Evolutionary conservation across 2,113 vertebrate genomes (phyloP).

Genomic region (Pteronura brasiliensis): DNA sequence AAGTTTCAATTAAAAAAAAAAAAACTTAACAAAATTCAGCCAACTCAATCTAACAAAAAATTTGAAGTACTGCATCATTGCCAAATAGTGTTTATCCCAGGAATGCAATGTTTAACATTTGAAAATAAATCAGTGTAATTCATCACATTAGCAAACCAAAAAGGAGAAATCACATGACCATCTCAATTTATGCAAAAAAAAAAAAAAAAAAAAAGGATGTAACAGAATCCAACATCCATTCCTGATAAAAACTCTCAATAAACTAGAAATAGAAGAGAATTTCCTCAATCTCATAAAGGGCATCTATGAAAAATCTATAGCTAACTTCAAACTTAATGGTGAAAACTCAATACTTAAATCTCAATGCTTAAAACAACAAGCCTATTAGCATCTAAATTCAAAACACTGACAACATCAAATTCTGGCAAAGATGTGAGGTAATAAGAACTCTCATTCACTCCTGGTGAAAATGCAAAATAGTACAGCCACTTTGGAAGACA

Average conservation of each 20-base stretch:
- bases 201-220: background rate
- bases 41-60: constrained; percentile 1
- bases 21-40: background rate
- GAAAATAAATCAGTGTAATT: background rate
- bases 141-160: background rate
- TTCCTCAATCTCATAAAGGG: background rate
- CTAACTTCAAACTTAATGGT: background rate
- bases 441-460: background rate
- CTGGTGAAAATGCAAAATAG: background rate
- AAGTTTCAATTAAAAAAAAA: background rate
- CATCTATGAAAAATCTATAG: background rate
- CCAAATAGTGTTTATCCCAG: background rate
- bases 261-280: background rate
- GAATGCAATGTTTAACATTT: background rate
- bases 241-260: background rate
- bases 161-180: background rate
- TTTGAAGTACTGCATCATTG: background rate
- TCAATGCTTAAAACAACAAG: background rate
- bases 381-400: background rate
- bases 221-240: background rate
- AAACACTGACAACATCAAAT: background rate
- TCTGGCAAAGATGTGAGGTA: background rate
- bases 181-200: background rate
- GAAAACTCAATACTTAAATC: background rate
- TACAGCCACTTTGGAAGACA: background rate